Evolutionary conservation across 53 echinoderm and acorn worm genomes (phyloP), one percentile per base, ranked within the genome.

Genomic region (Actinopyga echinites): DNA sequence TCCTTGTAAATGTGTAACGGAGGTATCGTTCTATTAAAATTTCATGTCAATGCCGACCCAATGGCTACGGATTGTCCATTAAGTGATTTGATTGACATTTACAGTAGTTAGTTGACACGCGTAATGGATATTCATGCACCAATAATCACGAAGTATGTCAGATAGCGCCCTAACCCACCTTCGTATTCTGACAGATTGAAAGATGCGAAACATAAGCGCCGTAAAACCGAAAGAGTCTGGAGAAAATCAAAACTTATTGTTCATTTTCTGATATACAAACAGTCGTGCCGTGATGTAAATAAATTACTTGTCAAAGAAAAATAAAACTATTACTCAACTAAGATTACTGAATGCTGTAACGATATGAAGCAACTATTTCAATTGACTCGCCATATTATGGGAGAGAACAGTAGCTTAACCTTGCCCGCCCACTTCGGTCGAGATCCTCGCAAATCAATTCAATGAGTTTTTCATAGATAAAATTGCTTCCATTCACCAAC

Each of bases 121-220:
- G 11, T 55, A 13, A 55, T 55, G 20, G 56, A 55, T n/a, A n/a
- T n/a, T n/a, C n/a, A n/a, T n/a, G n/a, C n/a, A n/a, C n/a, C n/a
- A n/a, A n/a, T n/a, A n/a, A n/a, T n/a, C n/a, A n/a, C n/a, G n/a
- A n/a, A n/a, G n/a, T n/a, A n/a, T n/a, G n/a, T 55, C 28, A 35
- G 10, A 7, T 11, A 31, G 28, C 73, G 37, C 34, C 31, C 73
- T 7, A 34, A 35, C 21, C 20, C 73, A 26, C 28, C 28, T 21
- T 71, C 32, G 37, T 71, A 71, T 37, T 29, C 73, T 11, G 13
- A 10, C 21, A 21, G 35, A 26, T 21, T 71, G 10, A 31, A 35
- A 21, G 73, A 29, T 11, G 73, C 73, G 21, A 71, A 71, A 37
- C 28, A 71, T n/a, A n/a, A n/a, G n/a, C n/a, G n/a, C n/a, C n/a